A percentile compares a stretch with the other conserved stretches of the same genome.
phyloP scores from a whole-genome alignment of 2,113 vertebrate genomes.

The Narcine bancroftii region DNA sequence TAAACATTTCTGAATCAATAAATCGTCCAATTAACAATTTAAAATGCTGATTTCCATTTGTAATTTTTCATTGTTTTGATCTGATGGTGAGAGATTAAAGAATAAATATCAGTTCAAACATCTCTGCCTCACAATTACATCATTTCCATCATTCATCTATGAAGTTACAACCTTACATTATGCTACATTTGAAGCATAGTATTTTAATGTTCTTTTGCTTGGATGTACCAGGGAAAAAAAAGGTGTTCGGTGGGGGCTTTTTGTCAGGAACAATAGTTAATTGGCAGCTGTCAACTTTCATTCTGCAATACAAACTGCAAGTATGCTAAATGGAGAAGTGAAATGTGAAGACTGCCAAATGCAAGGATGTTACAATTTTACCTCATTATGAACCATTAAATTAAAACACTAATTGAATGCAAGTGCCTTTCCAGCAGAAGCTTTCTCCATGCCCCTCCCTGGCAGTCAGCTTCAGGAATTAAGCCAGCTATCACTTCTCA shows the following conservation, averaged over 20 bases:
- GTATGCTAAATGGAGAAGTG: background rate
- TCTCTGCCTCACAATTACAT: background rate
- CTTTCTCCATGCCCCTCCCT: background rate
- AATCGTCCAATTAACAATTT: background rate
- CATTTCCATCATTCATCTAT: background rate
- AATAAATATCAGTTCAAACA: background rate
- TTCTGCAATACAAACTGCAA: background rate
- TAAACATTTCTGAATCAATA: background rate
- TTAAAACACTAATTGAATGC: background rate
- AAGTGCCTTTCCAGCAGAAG: background rate
- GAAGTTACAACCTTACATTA: background rate
- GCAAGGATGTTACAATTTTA: background rate
- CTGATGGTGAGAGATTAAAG: background rate
- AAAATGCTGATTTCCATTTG: background rate
- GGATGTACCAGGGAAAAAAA: background rate
- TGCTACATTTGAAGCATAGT: background rate
- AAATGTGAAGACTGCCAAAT: background rate
- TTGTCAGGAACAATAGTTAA: background rate
- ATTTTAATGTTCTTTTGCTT: background rate
- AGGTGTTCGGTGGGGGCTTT: background rate
- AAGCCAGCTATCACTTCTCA: background rate
- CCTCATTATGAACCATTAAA: background rate
- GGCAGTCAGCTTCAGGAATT: background rate
- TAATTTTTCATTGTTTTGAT: background rate
- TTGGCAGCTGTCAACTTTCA: conserved; percentile 14